Evolutionary conservation across 2,113 vertebrate species (phyloP).

Genomic region (Pelecanoides urinatrix): DNA sequence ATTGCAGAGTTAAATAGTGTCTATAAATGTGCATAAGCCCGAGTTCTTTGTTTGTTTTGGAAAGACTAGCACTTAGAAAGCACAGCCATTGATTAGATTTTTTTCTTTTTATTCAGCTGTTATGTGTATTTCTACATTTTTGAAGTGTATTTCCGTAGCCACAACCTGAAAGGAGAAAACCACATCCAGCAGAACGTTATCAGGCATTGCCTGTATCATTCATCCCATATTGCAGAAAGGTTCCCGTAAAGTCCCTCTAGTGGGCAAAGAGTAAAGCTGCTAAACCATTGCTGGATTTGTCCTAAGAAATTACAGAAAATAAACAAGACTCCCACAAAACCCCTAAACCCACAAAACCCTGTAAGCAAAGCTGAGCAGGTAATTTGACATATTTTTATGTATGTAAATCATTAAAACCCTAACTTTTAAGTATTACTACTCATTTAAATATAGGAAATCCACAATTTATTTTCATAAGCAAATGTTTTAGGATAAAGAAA

Average conservation of each 20-base stretch:
- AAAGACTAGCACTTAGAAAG: not conserved
- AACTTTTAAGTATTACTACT: not conserved
- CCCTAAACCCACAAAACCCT: not conserved
- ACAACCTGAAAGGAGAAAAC: not conserved
- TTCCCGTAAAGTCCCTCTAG: not conserved
- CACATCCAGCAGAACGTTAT: accelerated
- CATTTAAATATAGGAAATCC: not conserved
- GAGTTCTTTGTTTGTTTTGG: not conserved
- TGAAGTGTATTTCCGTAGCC: not conserved
- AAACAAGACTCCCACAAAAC: accelerated
- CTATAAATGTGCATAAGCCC: not conserved
- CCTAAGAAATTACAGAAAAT: not conserved
- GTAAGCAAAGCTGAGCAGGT: not conserved
- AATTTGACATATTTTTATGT: not conserved
- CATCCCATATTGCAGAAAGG: not conserved
- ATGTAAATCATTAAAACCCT: not conserved
- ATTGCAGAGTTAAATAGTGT: not conserved
- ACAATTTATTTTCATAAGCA: not conserved
- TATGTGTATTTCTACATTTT: not conserved
- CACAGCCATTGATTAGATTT: accelerated
- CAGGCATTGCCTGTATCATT: not conserved
- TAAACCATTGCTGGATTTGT: not conserved
- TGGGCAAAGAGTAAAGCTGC: not conserved
- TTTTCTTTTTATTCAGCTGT: not conserved
- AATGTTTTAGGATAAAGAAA: not conserved